These are phyloP conservation scores for Mesochorus sp. DNA, from an alignment of 2,888 invertebrate species.

Conservation along the genomic window DNA sequence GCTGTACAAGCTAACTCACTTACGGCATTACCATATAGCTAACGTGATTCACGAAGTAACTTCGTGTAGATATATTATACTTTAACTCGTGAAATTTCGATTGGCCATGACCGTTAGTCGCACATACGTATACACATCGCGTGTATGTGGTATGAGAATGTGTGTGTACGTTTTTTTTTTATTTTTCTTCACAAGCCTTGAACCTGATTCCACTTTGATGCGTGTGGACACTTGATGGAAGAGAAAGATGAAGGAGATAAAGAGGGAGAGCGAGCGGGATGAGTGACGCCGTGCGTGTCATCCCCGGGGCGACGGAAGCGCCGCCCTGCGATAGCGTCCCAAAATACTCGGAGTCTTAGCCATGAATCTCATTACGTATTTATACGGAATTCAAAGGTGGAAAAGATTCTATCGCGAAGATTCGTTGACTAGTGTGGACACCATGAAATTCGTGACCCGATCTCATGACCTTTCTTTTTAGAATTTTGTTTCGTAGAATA, in stretches of 20 bases:
- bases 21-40: slow-evolving; percentile 15
- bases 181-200: slow-evolving; percentile 12
- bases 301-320: slow-evolving; percentile 6
- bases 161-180: no score
- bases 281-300: slow-evolving; percentile 39
- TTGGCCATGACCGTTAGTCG: slow-evolving; percentile 56
- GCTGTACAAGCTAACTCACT: slow-evolving; percentile 33
- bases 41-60: slow-evolving; percentile 17
- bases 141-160: slow-evolving; percentile 25
- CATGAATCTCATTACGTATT: slow-evolving; percentile 1
- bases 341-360: slow-evolving; percentile 19
- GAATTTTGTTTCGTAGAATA: not conserved
- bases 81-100: slow-evolving; percentile 55
- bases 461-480: not conserved
- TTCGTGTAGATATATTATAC: slow-evolving; percentile 18
- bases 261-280: slow-evolving; percentile 1
- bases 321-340: slow-evolving; percentile 12
- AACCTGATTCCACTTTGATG: slow-evolving; percentile 57
- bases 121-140: slow-evolving; percentile 21
- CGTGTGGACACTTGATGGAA: slow-evolving; percentile 38
- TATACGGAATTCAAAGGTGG: not conserved
- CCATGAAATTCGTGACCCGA: slow-evolving; percentile 1
- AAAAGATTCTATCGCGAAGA: not conserved
- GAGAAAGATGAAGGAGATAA: slow-evolving; percentile 21
- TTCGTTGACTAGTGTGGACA: not conserved